A percentile compares a stretch with the other conserved stretches of the same genome.
Conservation (phyloP, 1,140 invertebrate genomes). For the Macrobrachium rosenbergii region DNA sequence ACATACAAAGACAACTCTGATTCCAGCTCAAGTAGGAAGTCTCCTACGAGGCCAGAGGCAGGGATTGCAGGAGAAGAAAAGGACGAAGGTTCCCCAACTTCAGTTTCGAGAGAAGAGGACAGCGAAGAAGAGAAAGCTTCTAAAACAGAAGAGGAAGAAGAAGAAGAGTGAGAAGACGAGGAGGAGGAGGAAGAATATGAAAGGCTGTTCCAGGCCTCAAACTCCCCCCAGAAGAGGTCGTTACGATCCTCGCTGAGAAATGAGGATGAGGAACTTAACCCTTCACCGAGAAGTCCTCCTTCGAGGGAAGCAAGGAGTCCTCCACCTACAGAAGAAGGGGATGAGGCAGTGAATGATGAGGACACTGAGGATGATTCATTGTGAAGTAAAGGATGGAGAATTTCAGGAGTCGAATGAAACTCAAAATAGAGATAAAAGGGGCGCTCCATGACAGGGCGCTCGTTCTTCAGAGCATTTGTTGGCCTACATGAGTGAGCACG, state of each 20-base stretch:
- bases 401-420: too few species aligned
- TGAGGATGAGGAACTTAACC: neutral
- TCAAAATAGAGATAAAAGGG: too few species aligned
- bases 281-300: neutral
- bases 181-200: neutral
- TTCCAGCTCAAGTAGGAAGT: slow-evolving; percentile 40
- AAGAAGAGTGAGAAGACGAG: neutral
- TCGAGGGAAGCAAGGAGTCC: too few species aligned
- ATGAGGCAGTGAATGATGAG: too few species aligned
- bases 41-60: neutral
- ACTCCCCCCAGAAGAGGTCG: neutral
- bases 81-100: neutral
- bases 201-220: neutral
- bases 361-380: too few species aligned
- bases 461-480: too few species aligned
- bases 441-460: too few species aligned
- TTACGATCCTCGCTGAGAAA: neutral
- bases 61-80: neutral
- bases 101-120: slow-evolving; percentile 17
- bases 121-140: neutral
- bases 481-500: too few species aligned
- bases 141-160: neutral
- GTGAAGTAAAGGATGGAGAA: too few species aligned
- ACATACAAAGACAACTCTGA: slow-evolving; percentile 51
- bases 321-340: too few species aligned